Percentiles rank a stretch among this genome's conserved stretches.
Evolutionary conservation across 2,113 vertebrate genomes (phyloP).

Genomic region (Drymodes brunneopygia): DNA sequence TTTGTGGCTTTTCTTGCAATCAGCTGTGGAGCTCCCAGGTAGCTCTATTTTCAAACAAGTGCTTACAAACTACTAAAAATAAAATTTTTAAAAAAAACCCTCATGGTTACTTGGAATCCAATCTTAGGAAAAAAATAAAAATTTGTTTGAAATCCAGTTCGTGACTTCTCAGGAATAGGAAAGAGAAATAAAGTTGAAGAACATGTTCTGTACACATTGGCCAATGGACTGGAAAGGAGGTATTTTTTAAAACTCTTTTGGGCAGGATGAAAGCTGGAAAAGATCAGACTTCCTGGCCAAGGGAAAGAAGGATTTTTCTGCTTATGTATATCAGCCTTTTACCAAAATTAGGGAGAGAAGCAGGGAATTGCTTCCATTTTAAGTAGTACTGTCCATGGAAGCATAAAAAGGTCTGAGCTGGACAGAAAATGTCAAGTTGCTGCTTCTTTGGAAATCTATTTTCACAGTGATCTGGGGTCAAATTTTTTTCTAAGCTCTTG

Average conservation of each 20-base stretch:
- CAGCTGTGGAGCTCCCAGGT: neutral
- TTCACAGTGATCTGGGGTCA: neutral
- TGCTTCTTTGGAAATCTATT: neutral
- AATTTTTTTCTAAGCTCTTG: neutral
- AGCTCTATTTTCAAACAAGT: neutral
- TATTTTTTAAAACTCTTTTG: neutral
- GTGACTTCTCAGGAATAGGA: neutral
- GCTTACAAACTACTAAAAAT: neutral
- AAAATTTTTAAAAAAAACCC: neutral
- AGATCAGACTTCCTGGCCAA: neutral
- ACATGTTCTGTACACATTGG: neutral
- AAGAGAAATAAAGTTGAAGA: neutral
- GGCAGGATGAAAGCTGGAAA: neutral
- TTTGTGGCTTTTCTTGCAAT: neutral
- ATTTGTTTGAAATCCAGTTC: neutral
- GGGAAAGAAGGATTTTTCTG: neutral
- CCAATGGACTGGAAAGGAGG: neutral
- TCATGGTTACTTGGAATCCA: neutral
- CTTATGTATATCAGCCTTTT: neutral
- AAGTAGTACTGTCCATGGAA: neutral
- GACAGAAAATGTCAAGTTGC: neutral
- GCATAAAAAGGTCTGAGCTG: neutral
- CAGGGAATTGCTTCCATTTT: neutral
- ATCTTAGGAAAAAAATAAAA: neutral
- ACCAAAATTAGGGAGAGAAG: neutral